These are phyloP conservation scores for Epiblema foenella DNA, from an alignment of 2,888 invertebrate species.

Conservation along the genomic window DNA sequence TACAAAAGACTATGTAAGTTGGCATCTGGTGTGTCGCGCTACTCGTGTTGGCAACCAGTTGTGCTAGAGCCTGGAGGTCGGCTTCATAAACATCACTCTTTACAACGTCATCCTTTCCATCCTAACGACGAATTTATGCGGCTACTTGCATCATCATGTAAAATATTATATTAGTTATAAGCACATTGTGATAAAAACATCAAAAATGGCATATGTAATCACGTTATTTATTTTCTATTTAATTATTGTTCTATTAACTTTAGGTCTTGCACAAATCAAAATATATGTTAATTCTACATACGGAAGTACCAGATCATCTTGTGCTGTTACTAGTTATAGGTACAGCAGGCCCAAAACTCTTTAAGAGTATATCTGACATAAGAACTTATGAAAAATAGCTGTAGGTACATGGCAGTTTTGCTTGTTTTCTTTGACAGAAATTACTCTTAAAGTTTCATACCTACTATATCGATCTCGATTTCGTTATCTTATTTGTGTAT, in stretches of 20 bases:
- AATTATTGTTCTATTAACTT: slow-evolving; percentile 24
- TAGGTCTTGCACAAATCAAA: slow-evolving; percentile 33
- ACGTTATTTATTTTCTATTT: slow-evolving; percentile 41
- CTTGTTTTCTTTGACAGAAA: no score
- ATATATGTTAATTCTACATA: slow-evolving; percentile 11
- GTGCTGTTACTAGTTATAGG: neutral
- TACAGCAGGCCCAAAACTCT: no score
- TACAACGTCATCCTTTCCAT: no score
- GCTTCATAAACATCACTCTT: neutral
- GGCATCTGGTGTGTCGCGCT: no score
- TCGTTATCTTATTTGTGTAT: no score
- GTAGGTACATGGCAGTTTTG: no score
- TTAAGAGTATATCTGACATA: no score
- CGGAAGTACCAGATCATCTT: slow-evolving; percentile 2
- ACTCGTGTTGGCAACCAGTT: no score
- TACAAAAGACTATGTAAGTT: no score
- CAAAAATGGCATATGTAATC: slow-evolving; percentile 24
- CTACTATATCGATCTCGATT: no score
- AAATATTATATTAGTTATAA: slow-evolving; percentile 15
- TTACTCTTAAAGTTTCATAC: no score
- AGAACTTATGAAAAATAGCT: no score
- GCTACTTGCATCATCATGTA: slow-evolving; percentile 2
- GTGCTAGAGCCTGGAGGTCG: neutral
- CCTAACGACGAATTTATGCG: neutral
- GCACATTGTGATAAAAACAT: slow-evolving; percentile 41